Base-by-base conservation (phyloP, 1,140 invertebrate species). In the Scaptomyza hsui region DNA sequence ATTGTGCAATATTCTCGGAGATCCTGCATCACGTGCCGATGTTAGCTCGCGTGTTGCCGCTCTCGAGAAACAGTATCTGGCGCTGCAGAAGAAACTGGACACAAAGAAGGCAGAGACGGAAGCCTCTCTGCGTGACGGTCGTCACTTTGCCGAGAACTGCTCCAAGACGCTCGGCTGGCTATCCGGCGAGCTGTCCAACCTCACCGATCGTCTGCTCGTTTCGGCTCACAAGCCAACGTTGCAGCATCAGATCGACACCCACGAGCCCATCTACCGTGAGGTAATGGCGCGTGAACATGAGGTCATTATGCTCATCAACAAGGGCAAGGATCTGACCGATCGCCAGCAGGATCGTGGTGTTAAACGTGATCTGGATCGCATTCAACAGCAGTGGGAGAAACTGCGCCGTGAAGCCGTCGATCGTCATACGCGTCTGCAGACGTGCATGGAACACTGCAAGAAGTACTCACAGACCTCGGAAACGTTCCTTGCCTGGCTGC, bases 241-340 rank as follows among this genome's bases (percentile, higher is more conserved):
- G 3, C 95, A 96, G 75, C 95, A 97, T 85, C 98, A 99, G 92
- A 93, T 98, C 32, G 94, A 95, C 71, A 94, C 96, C 53, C 97
- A 98, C 89, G 97, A 98, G 92, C 96, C 97, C 1, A 93, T 97
- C 13, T 98, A 98, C 89, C 93, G 96, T 62, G 96, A 98, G 80
- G 95, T 98, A 1, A 95, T 97, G 92, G 94, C 95, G 52, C 95
- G 97, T 68, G 97, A 98, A 89, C 97, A 98, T 80, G 97, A 98
- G 92, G 95, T 98, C 0, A 97, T 98, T 67, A 97, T 98, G 96
- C 93, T 99, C 3, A 91, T 98, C 15, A 97, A 98, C 82, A 98
- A 98, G 92, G 98, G 97, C 71, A 93, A 95, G 59, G 96, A 97
- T 75, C 93, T 96, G 61, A 81, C 96, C 1, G 91, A 94, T 1